Conservation (phyloP, 2,113 vertebrate species). For the Dromiciops gliroides region DNA sequence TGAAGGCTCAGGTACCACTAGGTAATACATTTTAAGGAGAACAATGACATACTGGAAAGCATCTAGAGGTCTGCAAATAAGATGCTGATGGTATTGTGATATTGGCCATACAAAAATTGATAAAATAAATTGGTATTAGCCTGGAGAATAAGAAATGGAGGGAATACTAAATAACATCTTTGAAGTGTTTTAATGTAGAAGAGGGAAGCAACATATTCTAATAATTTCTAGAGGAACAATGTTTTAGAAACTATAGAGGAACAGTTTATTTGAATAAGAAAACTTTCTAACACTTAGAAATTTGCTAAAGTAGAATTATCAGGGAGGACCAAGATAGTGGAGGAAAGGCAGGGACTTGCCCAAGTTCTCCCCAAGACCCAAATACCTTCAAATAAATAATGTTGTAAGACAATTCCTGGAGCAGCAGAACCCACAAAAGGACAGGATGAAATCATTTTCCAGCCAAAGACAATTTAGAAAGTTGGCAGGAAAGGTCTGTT, state of each 20-base stretch:
- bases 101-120: not conserved
- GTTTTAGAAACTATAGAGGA: not conserved
- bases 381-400: no score
- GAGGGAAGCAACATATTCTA: not conserved
- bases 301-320: no score
- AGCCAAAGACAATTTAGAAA: no score
- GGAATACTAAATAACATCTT: not conserved
- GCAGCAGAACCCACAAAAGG: no score
- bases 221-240: not conserved
- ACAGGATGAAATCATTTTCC: no score
- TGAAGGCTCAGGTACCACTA: not conserved
- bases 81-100: not conserved
- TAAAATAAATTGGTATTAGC: not conserved
- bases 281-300: not conserved
- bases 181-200: not conserved
- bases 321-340: no score
- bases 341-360: no score
- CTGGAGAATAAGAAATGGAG: not conserved
- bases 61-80: not conserved
- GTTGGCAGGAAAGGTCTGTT: no score
- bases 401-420: no score
- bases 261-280: not conserved
- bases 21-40: no score
- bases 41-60: not conserved
- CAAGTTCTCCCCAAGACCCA: no score